Percentiles rank a stretch among this genome's conserved stretches.
Evolutionary conservation across 1,140 invertebrate genomes (phyloP).

Genomic region (Andricus grossulariae): DNA sequence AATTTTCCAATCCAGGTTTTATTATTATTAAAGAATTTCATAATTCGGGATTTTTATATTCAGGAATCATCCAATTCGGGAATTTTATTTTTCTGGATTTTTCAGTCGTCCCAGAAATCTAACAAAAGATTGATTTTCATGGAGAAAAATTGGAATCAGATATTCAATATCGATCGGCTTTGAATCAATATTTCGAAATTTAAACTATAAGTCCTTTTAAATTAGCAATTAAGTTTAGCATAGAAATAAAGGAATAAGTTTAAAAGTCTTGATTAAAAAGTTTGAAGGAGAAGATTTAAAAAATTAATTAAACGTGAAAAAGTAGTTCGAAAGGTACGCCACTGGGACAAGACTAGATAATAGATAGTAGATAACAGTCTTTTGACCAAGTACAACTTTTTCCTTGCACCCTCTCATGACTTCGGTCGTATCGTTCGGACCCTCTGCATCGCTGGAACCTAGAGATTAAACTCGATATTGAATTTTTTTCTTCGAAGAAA

Average conservation of each 20-base stretch:
- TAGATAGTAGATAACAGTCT: slow-evolving; percentile 48
- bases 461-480: slow-evolving; percentile 62
- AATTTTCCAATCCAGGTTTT: too few relatives aligned
- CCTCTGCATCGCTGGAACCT: slow-evolving; percentile 50
- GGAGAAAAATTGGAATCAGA: too few relatives aligned
- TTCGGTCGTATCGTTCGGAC: slow-evolving; percentile 49
- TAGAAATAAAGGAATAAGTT: not conserved
- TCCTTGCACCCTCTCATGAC: slow-evolving; percentile 48
- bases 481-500: slow-evolving; percentile 57
- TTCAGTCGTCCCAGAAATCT: too few relatives aligned
- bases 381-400: slow-evolving; percentile 49
- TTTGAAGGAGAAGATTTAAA: slow-evolving; percentile 15
- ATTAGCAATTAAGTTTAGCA: not conserved
- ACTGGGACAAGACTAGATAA: slow-evolving; percentile 9
- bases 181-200: not conserved
- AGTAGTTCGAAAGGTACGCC: slow-evolving; percentile 10
- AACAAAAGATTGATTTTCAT: too few relatives aligned
- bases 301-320: slow-evolving; percentile 27
- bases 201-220: not conserved
- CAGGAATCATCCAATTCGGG: too few relatives aligned
- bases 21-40: too few relatives aligned
- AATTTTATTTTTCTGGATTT: too few relatives aligned
- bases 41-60: too few relatives aligned
- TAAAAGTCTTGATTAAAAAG: slow-evolving; percentile 1
- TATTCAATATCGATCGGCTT: too few relatives aligned